Evolutionary conservation across 2,888 invertebrate species (phyloP).

Genomic region (Eurois occulta): DNA sequence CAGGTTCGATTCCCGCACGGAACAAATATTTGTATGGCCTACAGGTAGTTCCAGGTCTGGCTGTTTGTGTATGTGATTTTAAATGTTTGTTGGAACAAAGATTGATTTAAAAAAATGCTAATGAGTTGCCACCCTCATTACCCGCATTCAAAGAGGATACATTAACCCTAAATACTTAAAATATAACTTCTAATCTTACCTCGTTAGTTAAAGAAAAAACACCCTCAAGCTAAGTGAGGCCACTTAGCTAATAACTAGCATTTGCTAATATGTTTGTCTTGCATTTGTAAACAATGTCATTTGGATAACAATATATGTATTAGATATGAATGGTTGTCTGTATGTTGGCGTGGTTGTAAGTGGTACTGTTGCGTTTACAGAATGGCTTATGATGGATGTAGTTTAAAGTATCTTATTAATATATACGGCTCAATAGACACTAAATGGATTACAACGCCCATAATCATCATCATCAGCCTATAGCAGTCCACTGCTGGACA

Average conservation of each 20-base stretch:
- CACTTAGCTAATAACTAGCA: constrained; percentile 61
- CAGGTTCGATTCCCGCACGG: no score
- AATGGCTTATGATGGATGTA: background rate
- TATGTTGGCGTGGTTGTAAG: constrained; percentile 12
- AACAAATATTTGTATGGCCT: no score
- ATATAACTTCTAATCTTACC: background rate
- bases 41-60: no score
- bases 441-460: background rate
- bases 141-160: background rate
- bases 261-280: constrained; percentile 66
- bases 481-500: no score
- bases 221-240: constrained; percentile 20
- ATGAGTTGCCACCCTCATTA: background rate
- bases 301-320: constrained; percentile 26
- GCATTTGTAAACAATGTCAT: constrained; percentile 38
- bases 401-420: background rate
- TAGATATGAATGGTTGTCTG: constrained; percentile 45
- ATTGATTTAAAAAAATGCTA: no score
- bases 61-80: no score
- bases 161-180: constrained; percentile 27
- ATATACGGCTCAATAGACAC: background rate
- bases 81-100: no score
- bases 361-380: background rate
- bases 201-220: constrained; percentile 58
- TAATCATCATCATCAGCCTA: no score